Percentiles rank a stretch among this genome's conserved stretches.
These are phyloP conservation scores for Tamias sibiricus DNA, from an alignment of 2,113 vertebrate genomes.

Conservation along the genomic window DNA sequence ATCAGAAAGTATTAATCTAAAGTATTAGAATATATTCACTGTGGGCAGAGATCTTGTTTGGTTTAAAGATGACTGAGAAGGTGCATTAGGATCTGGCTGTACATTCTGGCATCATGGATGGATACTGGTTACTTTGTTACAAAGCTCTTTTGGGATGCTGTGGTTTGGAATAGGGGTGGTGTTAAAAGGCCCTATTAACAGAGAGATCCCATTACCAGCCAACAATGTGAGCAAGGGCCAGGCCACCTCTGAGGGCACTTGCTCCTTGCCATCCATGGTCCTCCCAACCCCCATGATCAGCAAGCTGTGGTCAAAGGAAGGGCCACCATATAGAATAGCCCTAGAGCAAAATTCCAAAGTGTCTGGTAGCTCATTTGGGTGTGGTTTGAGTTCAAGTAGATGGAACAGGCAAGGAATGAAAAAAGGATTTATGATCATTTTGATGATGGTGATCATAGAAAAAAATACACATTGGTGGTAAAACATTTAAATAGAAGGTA, in stretches of 20 bases:
- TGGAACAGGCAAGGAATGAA: not conserved
- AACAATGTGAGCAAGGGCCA: no score
- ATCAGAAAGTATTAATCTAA: not conserved
- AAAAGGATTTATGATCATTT: not conserved
- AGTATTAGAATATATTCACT: not conserved
- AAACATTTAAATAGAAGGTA: not conserved
- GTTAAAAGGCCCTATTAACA: rapidly evolving
- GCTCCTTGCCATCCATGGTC: no score
- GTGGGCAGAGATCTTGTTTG: not conserved
- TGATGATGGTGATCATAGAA: not conserved
- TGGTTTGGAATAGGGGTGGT: rapidly evolving
- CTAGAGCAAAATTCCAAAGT: not conserved
- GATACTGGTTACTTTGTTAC: no score
- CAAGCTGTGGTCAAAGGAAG: not conserved
- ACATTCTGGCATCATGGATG: not conserved
- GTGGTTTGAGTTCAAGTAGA: not conserved
- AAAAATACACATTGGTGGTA: not conserved
- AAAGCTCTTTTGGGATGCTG: not conserved
- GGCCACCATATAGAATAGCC: no score
- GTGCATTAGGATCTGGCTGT: rapidly evolving
- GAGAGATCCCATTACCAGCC: not conserved
- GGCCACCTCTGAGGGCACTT: rapidly evolving
- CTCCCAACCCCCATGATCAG: rapidly evolving
- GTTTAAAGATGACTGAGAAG: not conserved
- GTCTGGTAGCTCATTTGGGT: not conserved